A percentile compares a stretch with the other conserved stretches of the same genome.
Evolutionary conservation across 2,797 vertebrate genomes (phyloP).

Genomic region (Huso huso): DNA sequence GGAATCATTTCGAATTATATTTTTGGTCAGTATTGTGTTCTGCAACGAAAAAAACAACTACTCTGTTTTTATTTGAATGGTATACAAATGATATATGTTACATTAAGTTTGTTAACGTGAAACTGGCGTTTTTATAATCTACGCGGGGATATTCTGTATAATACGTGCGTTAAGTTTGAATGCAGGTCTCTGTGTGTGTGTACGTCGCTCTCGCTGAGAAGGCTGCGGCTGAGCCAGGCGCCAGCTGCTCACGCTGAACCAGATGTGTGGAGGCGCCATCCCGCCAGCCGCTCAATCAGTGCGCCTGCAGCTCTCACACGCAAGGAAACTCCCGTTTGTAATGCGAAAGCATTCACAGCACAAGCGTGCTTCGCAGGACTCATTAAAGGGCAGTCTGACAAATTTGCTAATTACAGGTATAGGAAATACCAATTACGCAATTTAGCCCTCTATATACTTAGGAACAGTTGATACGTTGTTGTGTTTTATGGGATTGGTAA

Average conservation of each 20-base stretch:
- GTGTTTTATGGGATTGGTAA: too few relatives aligned
- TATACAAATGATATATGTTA: neutral
- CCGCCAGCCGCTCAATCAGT: constrained; percentile 48
- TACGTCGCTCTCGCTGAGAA: constrained; percentile 41
- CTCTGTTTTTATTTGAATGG: neutral
- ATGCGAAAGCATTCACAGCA: neutral
- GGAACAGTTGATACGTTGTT: neutral
- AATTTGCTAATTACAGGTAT: neutral
- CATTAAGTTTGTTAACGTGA: neutral
- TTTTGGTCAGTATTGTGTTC: too few relatives aligned
- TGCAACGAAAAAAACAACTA: too few relatives aligned
- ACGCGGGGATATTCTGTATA: neutral
- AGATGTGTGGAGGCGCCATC: constrained; percentile 69
- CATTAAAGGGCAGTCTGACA: neutral
- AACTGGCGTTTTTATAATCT: neutral
- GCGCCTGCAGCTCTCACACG: constrained; percentile 43
- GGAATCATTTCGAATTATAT: too few relatives aligned
- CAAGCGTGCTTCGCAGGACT: neutral
- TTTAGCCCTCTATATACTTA: neutral
- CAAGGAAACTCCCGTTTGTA: constrained; percentile 38
- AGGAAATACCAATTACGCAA: neutral
- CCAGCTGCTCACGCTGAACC: constrained; percentile 64
- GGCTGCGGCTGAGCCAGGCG: constrained; percentile 66
- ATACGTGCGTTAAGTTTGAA: neutral
- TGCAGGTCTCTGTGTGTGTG: constrained; percentile 24